phyloP scores from a whole-genome alignment of 2,113 vertebrate species.

The Puntigrus tetrazona region DNA sequence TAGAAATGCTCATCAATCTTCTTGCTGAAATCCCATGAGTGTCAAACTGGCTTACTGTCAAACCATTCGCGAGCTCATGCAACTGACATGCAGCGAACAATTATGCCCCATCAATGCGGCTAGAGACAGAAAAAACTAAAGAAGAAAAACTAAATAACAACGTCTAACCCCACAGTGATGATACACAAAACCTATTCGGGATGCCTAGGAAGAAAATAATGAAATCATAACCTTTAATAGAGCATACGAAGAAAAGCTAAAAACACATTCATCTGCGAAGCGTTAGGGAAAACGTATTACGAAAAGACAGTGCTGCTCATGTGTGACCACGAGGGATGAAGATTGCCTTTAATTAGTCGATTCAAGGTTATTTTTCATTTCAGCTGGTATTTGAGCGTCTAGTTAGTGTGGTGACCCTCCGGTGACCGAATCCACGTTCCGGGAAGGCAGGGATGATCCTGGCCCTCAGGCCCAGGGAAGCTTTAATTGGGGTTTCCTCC shows the following conservation, averaged over 20 bases:
- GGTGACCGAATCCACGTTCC: constrained; percentile 48
- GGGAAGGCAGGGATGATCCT: constrained; percentile 16
- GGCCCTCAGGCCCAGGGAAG: constrained; percentile 1
- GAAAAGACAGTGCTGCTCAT: constrained; percentile 43
- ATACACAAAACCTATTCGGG: background rate
- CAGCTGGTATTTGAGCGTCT: constrained; percentile 63
- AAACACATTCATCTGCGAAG: constrained; percentile 58
- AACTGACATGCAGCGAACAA: background rate
- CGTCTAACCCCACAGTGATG: background rate
- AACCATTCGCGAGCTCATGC: background rate
- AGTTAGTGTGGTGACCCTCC: constrained; percentile 56
- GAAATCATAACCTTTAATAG: constrained; percentile 65
- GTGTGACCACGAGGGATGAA: constrained; percentile 50
- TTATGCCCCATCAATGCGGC: background rate
- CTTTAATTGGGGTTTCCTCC: constrained; percentile 62
- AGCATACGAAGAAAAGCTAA: constrained; percentile 60
- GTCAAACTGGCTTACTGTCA: background rate
- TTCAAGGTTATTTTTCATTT: constrained; percentile 45
- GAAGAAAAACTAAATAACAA: background rate
- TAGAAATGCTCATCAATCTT: background rate
- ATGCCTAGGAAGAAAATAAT: background rate
- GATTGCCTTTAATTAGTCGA: constrained; percentile 66
- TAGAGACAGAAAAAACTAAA: background rate
- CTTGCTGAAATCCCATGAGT: background rate
- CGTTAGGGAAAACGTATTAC: background rate